A percentile compares a stretch with the other conserved stretches of the same genome.
phyloP scores from a whole-genome alignment of 2,888 invertebrate genomes.

The Eudasyphora cyanicolor region DNA sequence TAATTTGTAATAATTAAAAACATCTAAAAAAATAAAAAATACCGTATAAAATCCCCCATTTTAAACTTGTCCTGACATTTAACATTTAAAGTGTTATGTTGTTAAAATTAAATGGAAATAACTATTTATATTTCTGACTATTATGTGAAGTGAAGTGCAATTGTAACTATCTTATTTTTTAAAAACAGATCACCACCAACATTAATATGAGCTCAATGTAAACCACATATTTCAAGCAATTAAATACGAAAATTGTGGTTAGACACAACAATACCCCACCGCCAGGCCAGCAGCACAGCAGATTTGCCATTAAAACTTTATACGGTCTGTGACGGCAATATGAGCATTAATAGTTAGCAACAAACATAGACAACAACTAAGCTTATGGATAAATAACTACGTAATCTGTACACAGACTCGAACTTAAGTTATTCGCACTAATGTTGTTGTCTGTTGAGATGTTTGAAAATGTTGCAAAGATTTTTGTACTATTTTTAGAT shows the following conservation, averaged over 20 bases:
- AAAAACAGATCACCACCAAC: conserved; percentile 25
- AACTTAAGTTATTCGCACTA: conserved; percentile 13
- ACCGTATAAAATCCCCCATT: not conserved
- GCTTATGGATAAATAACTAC: no score
- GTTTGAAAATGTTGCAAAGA: conserved; percentile 58
- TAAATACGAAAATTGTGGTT: conserved; percentile 63
- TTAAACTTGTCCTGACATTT: not conserved
- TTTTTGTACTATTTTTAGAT: conserved; percentile 62
- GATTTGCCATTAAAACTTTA: conserved; percentile 8
- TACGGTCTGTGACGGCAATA: not conserved
- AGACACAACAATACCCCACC: not conserved
- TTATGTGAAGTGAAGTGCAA: not conserved
- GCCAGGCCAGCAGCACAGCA: no score
- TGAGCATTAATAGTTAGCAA: conserved; percentile 21
- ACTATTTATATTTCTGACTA: not conserved
- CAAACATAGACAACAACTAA: no score
- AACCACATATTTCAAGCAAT: conserved; percentile 64
- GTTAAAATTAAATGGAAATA: not conserved
- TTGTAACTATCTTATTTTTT: conserved; percentile 24
- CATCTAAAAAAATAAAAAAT: no score
- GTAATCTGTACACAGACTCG: not conserved
- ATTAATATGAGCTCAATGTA: conserved; percentile 55
- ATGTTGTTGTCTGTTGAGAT: conserved; percentile 52
- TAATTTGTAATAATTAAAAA: no score
- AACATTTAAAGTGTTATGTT: not conserved